These are phyloP conservation scores for Aspiorhynchus laticeps DNA, from an alignment of 2,113 vertebrate genomes.

Conservation along the genomic window DNA sequence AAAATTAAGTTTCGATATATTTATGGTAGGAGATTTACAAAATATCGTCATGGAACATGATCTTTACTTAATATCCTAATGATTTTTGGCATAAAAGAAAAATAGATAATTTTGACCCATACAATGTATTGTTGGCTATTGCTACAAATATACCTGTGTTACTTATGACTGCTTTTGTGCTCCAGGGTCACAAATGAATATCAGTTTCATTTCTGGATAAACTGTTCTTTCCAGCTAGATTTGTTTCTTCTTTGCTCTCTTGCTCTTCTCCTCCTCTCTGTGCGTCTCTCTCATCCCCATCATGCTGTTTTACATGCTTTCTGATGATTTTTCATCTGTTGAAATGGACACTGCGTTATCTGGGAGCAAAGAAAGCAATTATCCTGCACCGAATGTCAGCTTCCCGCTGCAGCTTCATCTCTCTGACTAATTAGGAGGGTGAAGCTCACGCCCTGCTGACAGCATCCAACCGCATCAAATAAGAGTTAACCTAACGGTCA, in stretches of 20 bases:
- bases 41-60: no score
- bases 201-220: no score
- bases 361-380: slow-evolving; percentile 1
- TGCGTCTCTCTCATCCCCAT: background rate
- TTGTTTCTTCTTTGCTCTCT: background rate
- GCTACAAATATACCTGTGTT: no score
- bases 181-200: no score
- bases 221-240: no score
- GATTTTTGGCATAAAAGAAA: no score
- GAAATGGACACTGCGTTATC: background rate
- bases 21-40: no score
- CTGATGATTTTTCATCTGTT: slow-evolving; percentile 34
- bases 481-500: slow-evolving; percentile 66
- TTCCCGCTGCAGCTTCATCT: slow-evolving; percentile 6
- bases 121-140: no score
- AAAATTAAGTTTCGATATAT: no score
- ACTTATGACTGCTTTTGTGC: no score
- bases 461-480: slow-evolving; percentile 44
- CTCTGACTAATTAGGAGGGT: slow-evolving; percentile 25
- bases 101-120: no score
- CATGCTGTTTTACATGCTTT: background rate
- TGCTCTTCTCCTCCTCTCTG: slow-evolving; percentile 2
- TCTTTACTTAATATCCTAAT: no score
- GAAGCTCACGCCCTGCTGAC: slow-evolving; percentile 31
- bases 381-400: slow-evolving; percentile 27